Percentiles rank a stretch among this genome's conserved stretches.
These are phyloP conservation scores for Pharmacophagus antenor DNA, from an alignment of 2,888 invertebrate genomes.

Conservation along the genomic window DNA sequence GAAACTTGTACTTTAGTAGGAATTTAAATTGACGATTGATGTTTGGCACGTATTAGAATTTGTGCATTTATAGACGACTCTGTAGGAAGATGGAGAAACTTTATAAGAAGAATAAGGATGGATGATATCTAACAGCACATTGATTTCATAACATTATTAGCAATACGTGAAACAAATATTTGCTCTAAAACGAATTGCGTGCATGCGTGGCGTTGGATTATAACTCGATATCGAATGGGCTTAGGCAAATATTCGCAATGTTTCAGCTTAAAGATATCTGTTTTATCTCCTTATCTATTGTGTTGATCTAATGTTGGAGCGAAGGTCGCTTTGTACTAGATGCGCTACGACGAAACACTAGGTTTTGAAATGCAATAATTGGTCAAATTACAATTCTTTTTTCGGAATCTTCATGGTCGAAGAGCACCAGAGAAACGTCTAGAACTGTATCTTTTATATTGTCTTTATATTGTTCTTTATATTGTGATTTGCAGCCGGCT, in stretches of 20 bases:
- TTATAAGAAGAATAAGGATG: not conserved
- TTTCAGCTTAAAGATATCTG: not conserved
- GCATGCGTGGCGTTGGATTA: not conserved
- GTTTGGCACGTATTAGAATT: too few relatives aligned
- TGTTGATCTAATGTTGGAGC: not conserved
- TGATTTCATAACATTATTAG: not conserved
- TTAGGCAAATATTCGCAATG: slow-evolving; percentile 13
- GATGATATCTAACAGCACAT: not conserved
- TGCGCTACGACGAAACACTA: not conserved
- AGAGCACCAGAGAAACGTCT: too few relatives aligned
- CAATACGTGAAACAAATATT: not conserved
- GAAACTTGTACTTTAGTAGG: too few relatives aligned
- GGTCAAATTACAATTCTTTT: too few relatives aligned
- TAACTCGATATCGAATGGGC: not conserved
- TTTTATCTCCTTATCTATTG: slow-evolving; percentile 4
- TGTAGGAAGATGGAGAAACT: not conserved
- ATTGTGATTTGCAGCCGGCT: too few relatives aligned
- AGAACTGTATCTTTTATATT: too few relatives aligned
- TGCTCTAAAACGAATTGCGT: not conserved
- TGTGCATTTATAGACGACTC: too few relatives aligned
- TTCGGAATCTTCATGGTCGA: too few relatives aligned
- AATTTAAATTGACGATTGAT: too few relatives aligned
- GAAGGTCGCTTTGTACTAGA: not conserved
- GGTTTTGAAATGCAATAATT: too few relatives aligned
- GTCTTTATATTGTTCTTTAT: too few relatives aligned